phyloP scores from a whole-genome alignment of 1,140 invertebrate genomes.

The Ceratina japonica region DNA sequence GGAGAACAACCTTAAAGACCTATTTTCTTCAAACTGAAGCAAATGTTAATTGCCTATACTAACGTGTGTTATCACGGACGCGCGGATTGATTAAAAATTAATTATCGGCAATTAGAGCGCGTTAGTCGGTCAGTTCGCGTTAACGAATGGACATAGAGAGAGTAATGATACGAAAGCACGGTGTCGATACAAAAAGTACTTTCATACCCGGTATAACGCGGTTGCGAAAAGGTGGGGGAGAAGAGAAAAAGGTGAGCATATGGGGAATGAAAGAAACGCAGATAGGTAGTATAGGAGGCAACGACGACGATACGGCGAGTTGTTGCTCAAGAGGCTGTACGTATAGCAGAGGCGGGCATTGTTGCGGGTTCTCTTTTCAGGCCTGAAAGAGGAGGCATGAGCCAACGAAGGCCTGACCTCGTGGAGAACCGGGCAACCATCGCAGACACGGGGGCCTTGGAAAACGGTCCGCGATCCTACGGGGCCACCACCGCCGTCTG shows the following conservation, averaged over 20 bases:
- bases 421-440: conserved; percentile 38
- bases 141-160: background rate
- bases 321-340: conserved; percentile 51
- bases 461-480: conserved; percentile 53
- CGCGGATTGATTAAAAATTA: too few species aligned
- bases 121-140: too few species aligned
- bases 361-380: conserved; percentile 62
- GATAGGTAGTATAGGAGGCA: conserved; percentile 42
- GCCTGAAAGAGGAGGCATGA: conserved; percentile 66
- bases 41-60: too few species aligned
- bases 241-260: conserved; percentile 45
- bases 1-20: too few species aligned
- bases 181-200: conserved; percentile 50
- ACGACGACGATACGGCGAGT: conserved; percentile 49
- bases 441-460: conserved; percentile 51
- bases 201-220: conserved; percentile 63
- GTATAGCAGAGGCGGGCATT: conserved; percentile 37
- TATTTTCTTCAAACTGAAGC: too few species aligned
- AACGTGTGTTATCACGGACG: too few species aligned
- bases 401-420: conserved; percentile 66
- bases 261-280: conserved; percentile 53
- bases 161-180: background rate
- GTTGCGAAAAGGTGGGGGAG: background rate
- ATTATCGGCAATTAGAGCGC: too few species aligned
- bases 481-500: background rate